A percentile compares a stretch with the other conserved stretches of the same genome.
Evolutionary conservation across 2,888 invertebrate species (phyloP).

Genomic region (Chrysina gloriosa): DNA sequence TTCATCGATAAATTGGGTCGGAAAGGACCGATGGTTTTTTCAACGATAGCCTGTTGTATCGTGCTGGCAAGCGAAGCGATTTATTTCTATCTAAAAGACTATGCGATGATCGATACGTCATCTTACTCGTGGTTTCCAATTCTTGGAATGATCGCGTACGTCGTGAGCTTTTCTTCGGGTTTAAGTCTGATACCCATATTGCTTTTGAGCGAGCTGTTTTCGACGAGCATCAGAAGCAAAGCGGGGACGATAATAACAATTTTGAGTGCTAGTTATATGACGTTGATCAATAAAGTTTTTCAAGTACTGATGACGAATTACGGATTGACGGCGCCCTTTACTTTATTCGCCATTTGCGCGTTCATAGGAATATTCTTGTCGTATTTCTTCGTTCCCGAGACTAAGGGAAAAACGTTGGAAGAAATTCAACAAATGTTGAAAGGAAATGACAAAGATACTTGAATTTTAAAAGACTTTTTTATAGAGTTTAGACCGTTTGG

Average conservation of each 20-base stretch:
- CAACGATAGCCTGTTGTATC: conserved; percentile 46
- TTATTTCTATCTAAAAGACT: conserved; percentile 51
- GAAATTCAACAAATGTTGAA: conserved; percentile 55
- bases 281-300: conserved; percentile 55
- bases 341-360: conserved; percentile 51
- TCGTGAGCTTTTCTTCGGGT: conserved; percentile 53
- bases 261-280: conserved; percentile 51
- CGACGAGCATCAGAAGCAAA: conserved; percentile 56
- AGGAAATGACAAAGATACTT: conserved; percentile 3
- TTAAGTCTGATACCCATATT: conserved; percentile 53
- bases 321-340: conserved; percentile 55
- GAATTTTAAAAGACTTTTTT: no score
- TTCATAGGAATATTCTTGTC: conserved; percentile 51
- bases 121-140: conserved; percentile 55
- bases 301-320: conserved; percentile 53
- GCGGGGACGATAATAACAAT: conserved; percentile 52
- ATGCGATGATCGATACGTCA: conserved; percentile 43
- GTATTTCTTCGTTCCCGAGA: conserved; percentile 56
- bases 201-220: conserved; percentile 56
- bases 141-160: conserved; percentile 54
- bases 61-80: conserved; percentile 47
- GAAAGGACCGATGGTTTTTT: conserved; percentile 50
- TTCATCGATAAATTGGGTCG: conserved; percentile 52
- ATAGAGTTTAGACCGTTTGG: no score
- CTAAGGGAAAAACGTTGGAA: conserved; percentile 59